Base-by-base conservation (phyloP, 2,888 invertebrate genomes). In the Hypselothyrea guttata region DNA sequence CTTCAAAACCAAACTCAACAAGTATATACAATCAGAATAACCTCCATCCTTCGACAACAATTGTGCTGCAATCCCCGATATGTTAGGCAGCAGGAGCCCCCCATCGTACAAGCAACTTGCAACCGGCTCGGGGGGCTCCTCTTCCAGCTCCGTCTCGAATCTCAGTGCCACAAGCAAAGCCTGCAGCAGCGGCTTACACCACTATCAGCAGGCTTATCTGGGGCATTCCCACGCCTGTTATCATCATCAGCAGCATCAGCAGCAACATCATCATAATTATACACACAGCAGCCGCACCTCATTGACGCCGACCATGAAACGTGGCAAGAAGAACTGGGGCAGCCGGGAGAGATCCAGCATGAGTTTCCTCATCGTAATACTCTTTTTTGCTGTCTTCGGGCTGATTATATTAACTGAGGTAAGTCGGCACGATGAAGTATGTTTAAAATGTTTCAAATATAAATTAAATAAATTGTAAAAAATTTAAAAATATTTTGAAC, bases 361-460 rank as follows among this genome's bases (percentile, higher is more conserved):
- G 93, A 96, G 96, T 87, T 96, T 97, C 91, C 94, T 96, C 90
- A 94, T 97, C 89, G 96, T 97, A 69, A 93, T 97, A 77, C 95
- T 96, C 92, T 97, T 97, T 90, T 96, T 97, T 90, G 95, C 94
- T 35, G 94, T 97, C 58, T 97, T 97, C 88, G 95, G 95, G 41
- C 92, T 96, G 82, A 97, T 97, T 86, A 94, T 97, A 63, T 92
- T 97, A 74, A 96, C 96, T 65, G 96, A 97, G 91, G 94, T 96
- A 82, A 91, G 77, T 52, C 7, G 0, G 7, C 0, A 9, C 1
- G n/a, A 5, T 7, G 31, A 37, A 16, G n/a, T 4, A n/a, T 13
- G 16, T 5, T 22, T 22, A 22, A 22, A 22, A n/a, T n/a, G n/a
- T n/a, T n/a, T n/a, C n/a, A 35, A 34, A 3, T 7, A 33, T 1